phyloP scores from a whole-genome alignment of 2,888 invertebrate species.

The Leptogaster cylindrica region DNA sequence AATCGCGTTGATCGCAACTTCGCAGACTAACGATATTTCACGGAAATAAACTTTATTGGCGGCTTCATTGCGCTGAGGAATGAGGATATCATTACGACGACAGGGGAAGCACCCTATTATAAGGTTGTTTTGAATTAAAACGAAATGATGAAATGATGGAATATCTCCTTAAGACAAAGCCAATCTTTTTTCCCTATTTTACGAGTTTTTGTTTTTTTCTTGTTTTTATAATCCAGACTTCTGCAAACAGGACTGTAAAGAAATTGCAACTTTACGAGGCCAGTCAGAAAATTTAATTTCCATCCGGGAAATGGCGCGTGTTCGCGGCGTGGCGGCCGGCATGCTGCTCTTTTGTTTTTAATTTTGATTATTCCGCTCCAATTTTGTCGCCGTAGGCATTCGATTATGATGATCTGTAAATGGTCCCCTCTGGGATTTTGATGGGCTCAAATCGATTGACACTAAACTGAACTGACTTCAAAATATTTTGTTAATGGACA shows the following conservation, averaged over 20 bases:
- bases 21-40: neutral
- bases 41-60: conserved; percentile 19
- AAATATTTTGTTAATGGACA: too few relatives aligned
- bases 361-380: conserved; percentile 10
- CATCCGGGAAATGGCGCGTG: conserved; percentile 5
- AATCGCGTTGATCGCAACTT: conserved; percentile 29
- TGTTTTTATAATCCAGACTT: too few relatives aligned
- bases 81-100: neutral
- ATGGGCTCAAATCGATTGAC: too few relatives aligned
- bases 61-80: neutral
- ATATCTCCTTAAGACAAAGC: too few relatives aligned
- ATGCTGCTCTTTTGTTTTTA: conserved; percentile 6
- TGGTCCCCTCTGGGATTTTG: too few relatives aligned
- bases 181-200: too few relatives aligned
- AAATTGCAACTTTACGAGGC: conserved; percentile 23
- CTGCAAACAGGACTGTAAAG: too few relatives aligned
- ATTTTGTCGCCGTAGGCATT: neutral
- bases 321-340: too few relatives aligned
- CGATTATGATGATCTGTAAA: too few relatives aligned
- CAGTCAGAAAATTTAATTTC: conserved; percentile 8
- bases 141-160: neutral
- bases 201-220: too few relatives aligned
- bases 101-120: too few relatives aligned
- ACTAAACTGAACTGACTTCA: too few relatives aligned
- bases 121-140: conserved; percentile 3